A percentile compares a stretch with the other conserved stretches of the same genome.
phyloP scores from a whole-genome alignment of 2,113 vertebrate species.

The Channa argus region DNA sequence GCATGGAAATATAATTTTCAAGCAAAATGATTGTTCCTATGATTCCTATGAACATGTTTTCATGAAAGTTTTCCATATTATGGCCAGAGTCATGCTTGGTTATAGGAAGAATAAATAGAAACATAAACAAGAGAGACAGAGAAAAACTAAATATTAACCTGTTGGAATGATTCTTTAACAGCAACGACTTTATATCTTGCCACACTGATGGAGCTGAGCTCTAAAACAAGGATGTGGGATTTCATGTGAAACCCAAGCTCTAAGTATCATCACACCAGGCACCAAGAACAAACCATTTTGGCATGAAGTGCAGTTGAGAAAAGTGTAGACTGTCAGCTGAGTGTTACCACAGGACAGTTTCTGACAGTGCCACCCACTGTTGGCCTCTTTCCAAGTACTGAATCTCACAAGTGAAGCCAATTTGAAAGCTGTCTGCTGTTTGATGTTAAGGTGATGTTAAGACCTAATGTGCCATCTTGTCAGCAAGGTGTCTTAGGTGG shows the following conservation, averaged over 20 bases:
- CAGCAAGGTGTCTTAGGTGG: conserved; percentile 34
- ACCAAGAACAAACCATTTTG: conserved; percentile 4
- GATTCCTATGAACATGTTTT: too few relatives aligned
- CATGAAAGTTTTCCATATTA: too few relatives aligned
- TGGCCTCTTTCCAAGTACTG: conserved; percentile 23
- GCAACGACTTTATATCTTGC: not conserved
- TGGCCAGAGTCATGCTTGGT: too few relatives aligned
- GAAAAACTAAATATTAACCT: too few relatives aligned
- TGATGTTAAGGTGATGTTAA: conserved; percentile 20
- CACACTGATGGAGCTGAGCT: not conserved
- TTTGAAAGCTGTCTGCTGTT: conserved; percentile 42
- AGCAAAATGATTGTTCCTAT: too few relatives aligned
- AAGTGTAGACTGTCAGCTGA: conserved; percentile 29
- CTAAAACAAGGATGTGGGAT: not conserved
- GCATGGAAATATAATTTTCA: too few relatives aligned
- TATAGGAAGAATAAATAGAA: too few relatives aligned
- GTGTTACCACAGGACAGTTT: conserved; percentile 10
- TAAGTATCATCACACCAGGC: conserved; percentile 17
- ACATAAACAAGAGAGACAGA: too few relatives aligned
- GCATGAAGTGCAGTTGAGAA: conserved; percentile 28
- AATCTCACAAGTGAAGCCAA: conserved; percentile 40
- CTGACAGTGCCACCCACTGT: conserved; percentile 42
- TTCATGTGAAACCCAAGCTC: conserved; percentile 21
- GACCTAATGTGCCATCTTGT: conserved; percentile 42
- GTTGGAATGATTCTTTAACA: conserved; percentile 5